Conservation (phyloP, 1,140 invertebrate species). For the Daktulosphaira vitifoliae region DNA sequence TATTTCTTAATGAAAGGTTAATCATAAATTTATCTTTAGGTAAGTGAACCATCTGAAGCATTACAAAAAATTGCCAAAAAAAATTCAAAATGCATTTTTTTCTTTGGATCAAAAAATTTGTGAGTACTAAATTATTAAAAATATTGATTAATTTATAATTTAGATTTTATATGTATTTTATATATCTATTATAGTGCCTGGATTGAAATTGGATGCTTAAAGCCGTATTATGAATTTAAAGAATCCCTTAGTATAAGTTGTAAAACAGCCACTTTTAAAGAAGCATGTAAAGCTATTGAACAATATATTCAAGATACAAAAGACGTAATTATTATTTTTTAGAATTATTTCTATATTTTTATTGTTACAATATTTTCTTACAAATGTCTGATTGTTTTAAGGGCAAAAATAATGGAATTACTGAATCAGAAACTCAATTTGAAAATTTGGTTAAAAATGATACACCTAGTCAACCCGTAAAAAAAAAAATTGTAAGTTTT, state of each 20-base stretch:
- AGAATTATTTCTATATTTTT: not conserved
- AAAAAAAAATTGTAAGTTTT: slow-evolving; percentile 14
- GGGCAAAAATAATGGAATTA: not conserved
- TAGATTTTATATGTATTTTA: slow-evolving; percentile 2
- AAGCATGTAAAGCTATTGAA: slow-evolving; percentile 78
- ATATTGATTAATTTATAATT: slow-evolving; percentile 21
- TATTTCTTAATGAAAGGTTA: too few relatives aligned
- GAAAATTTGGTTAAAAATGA: not conserved
- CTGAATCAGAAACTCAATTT: not conserved
- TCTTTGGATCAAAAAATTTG: slow-evolving; percentile 90
- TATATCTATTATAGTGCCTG: slow-evolving; percentile 60
- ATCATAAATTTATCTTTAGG: slow-evolving; percentile 6
- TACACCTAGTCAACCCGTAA: not conserved
- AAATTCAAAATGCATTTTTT: slow-evolving; percentile 75
- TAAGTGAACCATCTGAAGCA: slow-evolving; percentile 47
- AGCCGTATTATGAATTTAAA: slow-evolving; percentile 73
- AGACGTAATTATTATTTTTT: not conserved
- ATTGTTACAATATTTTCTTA: not conserved
- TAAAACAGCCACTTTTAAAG: slow-evolving; percentile 71
- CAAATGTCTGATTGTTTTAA: not conserved
- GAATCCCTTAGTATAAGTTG: slow-evolving; percentile 66
- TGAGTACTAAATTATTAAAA: slow-evolving; percentile 63
- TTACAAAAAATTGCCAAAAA: slow-evolving; percentile 56
- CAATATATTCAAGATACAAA: slow-evolving; percentile 62
- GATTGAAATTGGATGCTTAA: slow-evolving; percentile 78